These are phyloP conservation scores for Tapirus terrestris DNA, from an alignment of 2,113 vertebrate species.

Conservation along the genomic window DNA sequence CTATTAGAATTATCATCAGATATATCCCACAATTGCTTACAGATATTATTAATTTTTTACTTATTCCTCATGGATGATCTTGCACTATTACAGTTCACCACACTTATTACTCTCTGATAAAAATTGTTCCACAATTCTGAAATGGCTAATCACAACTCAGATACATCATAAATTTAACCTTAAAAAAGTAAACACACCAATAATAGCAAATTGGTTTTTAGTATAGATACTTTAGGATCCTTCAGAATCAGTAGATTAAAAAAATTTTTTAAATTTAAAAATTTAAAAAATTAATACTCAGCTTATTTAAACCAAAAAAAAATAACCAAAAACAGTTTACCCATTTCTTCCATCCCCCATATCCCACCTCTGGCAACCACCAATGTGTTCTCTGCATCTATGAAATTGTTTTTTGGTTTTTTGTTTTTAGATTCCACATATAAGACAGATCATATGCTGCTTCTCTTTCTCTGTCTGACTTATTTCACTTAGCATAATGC, in stretches of 20 bases:
- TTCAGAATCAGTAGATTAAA: not conserved
- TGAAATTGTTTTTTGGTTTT: too few relatives aligned
- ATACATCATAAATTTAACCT: not conserved
- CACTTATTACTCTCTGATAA: constrained; percentile 3
- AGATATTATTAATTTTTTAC: not conserved
- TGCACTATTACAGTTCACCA: not conserved
- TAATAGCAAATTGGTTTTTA: not conserved
- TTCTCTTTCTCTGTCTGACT: too few relatives aligned
- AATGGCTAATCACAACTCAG: not conserved
- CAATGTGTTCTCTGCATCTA: too few relatives aligned
- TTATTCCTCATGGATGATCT: not conserved
- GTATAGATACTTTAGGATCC: not conserved
- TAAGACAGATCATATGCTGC: too few relatives aligned
- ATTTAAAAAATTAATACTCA: too few relatives aligned
- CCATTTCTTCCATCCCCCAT: too few relatives aligned
- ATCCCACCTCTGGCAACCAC: too few relatives aligned
- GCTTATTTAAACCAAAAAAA: too few relatives aligned
- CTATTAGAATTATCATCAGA: not conserved
- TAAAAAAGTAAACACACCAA: not conserved
- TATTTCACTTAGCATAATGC: too few relatives aligned
- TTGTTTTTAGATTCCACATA: too few relatives aligned
- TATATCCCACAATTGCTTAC: not conserved
- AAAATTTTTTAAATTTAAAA: not conserved
- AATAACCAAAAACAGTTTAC: too few relatives aligned
- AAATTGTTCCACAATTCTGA: not conserved